Percentiles rank a stretch among this genome's conserved stretches.
Evolutionary conservation across 2,113 vertebrate genomes (phyloP).

Genomic region (Leiothrix lutea): DNA sequence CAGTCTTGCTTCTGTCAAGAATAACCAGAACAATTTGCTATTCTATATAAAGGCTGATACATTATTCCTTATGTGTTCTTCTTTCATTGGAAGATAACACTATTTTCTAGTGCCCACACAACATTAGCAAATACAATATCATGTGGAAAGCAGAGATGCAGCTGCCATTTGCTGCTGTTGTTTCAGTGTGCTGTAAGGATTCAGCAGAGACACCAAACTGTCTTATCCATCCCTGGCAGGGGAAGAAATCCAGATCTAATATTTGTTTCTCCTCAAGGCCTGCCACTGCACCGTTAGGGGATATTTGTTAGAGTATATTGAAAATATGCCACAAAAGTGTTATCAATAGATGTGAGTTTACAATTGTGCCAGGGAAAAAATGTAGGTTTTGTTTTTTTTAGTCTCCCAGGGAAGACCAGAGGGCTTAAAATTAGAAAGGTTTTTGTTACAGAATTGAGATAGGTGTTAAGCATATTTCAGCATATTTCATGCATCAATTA

Average conservation of each 20-base stretch:
- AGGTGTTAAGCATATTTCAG: not conserved
- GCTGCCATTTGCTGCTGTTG: not conserved
- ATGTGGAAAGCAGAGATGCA: not conserved
- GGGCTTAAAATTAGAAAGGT: not conserved
- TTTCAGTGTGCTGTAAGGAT: not conserved
- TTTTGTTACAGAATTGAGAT: not conserved
- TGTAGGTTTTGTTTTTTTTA: rapidly evolving
- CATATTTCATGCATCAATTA: not conserved
- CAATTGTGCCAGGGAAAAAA: not conserved
- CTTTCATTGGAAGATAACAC: not conserved
- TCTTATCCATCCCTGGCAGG: not conserved
- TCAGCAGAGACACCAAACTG: not conserved
- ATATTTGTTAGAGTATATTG: not conserved
- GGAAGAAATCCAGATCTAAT: not conserved
- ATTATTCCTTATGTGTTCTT: not conserved
- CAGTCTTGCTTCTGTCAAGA: not conserved
- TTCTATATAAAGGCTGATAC: not conserved
- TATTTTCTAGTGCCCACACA: not conserved
- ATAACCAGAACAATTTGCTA: not conserved
- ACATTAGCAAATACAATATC: not conserved
- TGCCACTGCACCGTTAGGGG: not conserved
- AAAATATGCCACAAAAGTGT: not conserved
- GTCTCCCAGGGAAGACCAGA: not conserved
- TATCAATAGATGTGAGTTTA: not conserved
- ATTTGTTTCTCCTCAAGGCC: not conserved